Base-by-base conservation (phyloP, 1,140 invertebrate genomes). In the Sarcophaga bullata region DNA sequence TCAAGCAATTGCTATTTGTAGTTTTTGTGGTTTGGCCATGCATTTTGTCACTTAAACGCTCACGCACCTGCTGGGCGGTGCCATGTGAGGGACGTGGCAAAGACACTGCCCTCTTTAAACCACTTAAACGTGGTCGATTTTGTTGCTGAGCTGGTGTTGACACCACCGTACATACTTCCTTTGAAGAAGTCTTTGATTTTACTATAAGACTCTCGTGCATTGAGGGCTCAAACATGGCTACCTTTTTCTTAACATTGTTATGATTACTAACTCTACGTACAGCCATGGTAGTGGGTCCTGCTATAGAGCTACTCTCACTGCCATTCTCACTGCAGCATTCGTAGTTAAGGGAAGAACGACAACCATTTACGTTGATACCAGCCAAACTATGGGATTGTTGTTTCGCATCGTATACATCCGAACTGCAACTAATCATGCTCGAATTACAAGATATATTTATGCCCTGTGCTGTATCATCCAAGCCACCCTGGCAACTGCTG, bases 341-440 rank as follows among this genome's bases (percentile, higher is more conserved):
- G 5, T 91, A 92, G 19, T 89, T 89, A 49, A 84, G 80, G 25
- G 88, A 87, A 19, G 85, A 80, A 11, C 80, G 58, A 50, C 52
- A 76, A 52, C 48, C 73, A 54, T 52, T 88, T 58, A 90, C 91
- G 6, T 91, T 75, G 13, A 68, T 83, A 15, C 19, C 54, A n/a
- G 37, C 52, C 50, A 72, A 47, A 72, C 47, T 58, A 19, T 81
- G 80, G 0, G 48, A 17, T n/a, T 78, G 75, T 81, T 81, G 52
- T 52, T 83, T 91, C 86, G 80, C 88, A 91, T 1, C 91, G 91
- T 19, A 93, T 81, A 6, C 94, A 8, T 94, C 94, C 3, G 94
- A 95, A 84, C 92, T 95, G 86, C 92, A 95, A 84, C 93, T 95
- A 37, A 95, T 93, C 73, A 96, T 91, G 85, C 95, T 95, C 15